Evolutionary conservation across 2,113 vertebrate species (phyloP), one percentile per base, ranked within the genome.

Genomic region (Helogale parvula): DNA sequence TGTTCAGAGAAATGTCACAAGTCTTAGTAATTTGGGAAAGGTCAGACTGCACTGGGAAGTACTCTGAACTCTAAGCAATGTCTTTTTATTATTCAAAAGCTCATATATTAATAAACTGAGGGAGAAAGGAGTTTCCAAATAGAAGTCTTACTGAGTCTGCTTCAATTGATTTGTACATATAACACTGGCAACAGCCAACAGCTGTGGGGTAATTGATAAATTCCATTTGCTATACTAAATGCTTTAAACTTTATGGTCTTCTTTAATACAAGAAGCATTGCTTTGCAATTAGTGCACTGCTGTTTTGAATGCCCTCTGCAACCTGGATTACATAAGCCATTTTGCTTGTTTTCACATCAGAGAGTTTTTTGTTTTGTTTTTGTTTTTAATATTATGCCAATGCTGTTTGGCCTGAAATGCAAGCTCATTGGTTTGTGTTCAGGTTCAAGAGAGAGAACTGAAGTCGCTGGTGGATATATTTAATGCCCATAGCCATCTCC

Each of bases 21-120:
- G 84, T 50, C 74, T 71, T 89, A 89, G 92, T 80, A 86, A 90
- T 86, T 80, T 94, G 38, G 88, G 90, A 83, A 96, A 96, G 79
- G 86, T 89, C 93, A 87, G 50, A 14, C 60, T 92, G 68, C 47
- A 41, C 25, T 47, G 80, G 27, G 57, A 92, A 92, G 85, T 77
- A 76, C 83, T 71, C 57, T 77, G 69, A 90, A 88, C 35, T 90
- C 88, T 33, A 90, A 88, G 68, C 63, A 16, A 57, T 74, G 38
- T 76, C 74, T 79, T 94, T 88, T 68, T 54, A 90, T 80, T 38
- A 79, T 65, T 81, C 83, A 38, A 69, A 96, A 81, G 68, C 84
- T 96, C 63, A 74, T 13, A 19, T 16, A 17, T 79, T 93, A 74
- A 71, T 50, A 87, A 82, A 92, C 74, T 13, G 15, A 60, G 54